A percentile compares a stretch with the other conserved stretches of the same genome.
Conservation (phyloP, 1,140 invertebrate species). For the Sycophaga agraensis region DNA sequence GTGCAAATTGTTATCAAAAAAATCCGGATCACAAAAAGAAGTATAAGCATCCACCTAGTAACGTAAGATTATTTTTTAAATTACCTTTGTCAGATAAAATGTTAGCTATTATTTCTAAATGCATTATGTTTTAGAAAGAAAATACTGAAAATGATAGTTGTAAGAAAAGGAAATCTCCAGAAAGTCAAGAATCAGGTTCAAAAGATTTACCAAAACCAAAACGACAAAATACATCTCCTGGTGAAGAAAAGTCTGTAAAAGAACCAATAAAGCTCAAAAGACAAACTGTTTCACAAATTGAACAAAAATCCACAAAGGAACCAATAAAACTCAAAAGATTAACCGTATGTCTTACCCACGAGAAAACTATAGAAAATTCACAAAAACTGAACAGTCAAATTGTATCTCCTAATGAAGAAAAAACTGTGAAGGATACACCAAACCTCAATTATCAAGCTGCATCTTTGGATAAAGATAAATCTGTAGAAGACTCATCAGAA, state of each 20-base stretch:
- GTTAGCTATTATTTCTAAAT: background rate
- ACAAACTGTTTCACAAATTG: too few species aligned
- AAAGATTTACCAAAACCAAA: background rate
- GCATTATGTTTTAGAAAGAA: slow-evolving; percentile 25
- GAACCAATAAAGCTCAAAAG: background rate
- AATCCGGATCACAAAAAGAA: slow-evolving; percentile 74
- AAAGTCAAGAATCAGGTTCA: background rate
- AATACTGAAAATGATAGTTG: slow-evolving; percentile 1
- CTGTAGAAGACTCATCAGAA: background rate
- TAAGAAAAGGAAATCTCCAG: slow-evolving; percentile 13
- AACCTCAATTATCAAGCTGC: too few species aligned
- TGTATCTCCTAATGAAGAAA: too few species aligned
- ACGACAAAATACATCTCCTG: background rate
- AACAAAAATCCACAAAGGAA: background rate
- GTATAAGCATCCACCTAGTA: slow-evolving; percentile 73
- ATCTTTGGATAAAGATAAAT: too few species aligned
- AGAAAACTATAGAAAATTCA: too few species aligned
- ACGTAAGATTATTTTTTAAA: slow-evolving; percentile 33
- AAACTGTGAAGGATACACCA: too few species aligned
- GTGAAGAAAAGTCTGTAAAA: background rate
- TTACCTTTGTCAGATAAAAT: background rate
- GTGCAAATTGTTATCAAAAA: slow-evolving; percentile 80
- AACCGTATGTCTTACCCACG: too few species aligned
- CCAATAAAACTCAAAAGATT: too few species aligned
- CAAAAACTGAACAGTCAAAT: too few species aligned